Percentiles rank a stretch among this genome's conserved stretches.
These are phyloP conservation scores for Bimastos eiseni DNA, from an alignment of 2,888 invertebrate genomes.

Conservation along the genomic window DNA sequence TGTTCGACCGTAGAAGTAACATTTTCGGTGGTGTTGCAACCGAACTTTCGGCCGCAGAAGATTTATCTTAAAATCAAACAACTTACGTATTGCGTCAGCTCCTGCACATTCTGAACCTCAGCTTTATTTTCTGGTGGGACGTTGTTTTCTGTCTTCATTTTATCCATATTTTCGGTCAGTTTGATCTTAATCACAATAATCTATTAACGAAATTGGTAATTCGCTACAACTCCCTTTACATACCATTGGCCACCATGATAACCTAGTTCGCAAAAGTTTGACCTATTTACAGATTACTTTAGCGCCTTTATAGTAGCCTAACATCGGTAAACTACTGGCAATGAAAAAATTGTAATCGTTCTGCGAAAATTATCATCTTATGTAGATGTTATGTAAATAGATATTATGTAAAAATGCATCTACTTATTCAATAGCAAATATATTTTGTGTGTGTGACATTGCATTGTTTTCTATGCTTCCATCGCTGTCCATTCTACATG, in stretches of 20 bases:
- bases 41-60: too few species aligned
- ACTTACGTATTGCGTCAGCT: constrained; percentile 33
- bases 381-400: too few species aligned
- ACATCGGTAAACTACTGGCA: too few species aligned
- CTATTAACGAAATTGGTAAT: background rate
- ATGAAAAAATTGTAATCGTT: background rate
- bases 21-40: too few species aligned
- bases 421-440: too few species aligned
- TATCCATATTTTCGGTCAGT: background rate
- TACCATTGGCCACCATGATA: background rate
- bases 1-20: too few species aligned
- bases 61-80: too few species aligned
- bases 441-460: too few species aligned
- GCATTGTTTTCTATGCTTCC: too few species aligned
- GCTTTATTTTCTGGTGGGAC: background rate
- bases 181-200: background rate
- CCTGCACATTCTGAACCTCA: constrained; percentile 26
- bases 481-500: too few species aligned
- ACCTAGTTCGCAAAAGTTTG: background rate
- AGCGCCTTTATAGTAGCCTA: background rate
- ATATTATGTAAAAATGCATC: too few species aligned
- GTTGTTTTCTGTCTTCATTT: constrained; percentile 1
- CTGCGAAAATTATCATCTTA: too few species aligned
- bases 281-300: background rate
- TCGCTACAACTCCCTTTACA: background rate